Conservation (phyloP, 1,140 invertebrate genomes). For the Anastrepha ludens region DNA sequence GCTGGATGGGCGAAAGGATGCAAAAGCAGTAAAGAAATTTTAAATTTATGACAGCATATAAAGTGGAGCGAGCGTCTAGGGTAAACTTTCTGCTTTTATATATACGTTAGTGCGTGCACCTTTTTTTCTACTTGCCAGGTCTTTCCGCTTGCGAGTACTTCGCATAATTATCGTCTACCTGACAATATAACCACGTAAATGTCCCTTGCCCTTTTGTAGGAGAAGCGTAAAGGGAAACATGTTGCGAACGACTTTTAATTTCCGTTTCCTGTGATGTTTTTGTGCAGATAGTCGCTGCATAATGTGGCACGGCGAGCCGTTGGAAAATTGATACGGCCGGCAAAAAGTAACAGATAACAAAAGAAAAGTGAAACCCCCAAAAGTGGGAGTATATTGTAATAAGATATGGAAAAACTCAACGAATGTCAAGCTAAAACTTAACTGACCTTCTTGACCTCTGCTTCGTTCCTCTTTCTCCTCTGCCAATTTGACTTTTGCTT, state of each 20-base stretch:
- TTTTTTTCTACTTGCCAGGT: not conserved
- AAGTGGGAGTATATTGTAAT: not conserved
- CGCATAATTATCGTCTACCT: not conserved
- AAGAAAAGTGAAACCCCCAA: not conserved
- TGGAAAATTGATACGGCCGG: not conserved
- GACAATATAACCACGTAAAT: not conserved
- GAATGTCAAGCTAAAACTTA: not conserved
- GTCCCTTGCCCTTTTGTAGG: not conserved
- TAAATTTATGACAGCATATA: constrained; percentile 5
- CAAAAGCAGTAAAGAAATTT: not conserved
- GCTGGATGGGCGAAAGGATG: not conserved
- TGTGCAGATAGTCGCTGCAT: not conserved
- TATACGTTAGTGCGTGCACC: not conserved
- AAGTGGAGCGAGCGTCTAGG: not conserved
- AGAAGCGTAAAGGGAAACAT: not conserved
- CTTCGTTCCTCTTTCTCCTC: not conserved
- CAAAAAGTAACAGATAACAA: not conserved
- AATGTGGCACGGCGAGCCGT: not conserved
- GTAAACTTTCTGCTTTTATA: not conserved
- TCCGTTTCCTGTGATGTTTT: constrained; percentile 24
- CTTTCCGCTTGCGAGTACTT: not conserved
- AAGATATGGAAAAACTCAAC: not conserved
- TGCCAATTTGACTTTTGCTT: not conserved
- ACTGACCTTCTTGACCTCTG: not conserved
- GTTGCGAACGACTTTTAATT: not conserved